phyloP scores from a whole-genome alignment of 2,888 invertebrate species.

The Acleris holmiana region DNA sequence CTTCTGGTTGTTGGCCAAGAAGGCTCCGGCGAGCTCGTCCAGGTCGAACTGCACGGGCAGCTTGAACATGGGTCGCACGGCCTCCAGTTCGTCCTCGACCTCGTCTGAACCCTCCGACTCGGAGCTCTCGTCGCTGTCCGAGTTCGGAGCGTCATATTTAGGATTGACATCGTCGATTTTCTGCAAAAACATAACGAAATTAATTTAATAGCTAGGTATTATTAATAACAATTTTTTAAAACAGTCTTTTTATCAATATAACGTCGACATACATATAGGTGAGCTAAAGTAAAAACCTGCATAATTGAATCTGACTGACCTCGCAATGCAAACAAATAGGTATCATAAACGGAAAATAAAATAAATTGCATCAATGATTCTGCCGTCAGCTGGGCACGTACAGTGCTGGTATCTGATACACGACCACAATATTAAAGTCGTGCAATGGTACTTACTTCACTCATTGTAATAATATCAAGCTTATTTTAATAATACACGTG shows the following conservation, averaged over 20 bases:
- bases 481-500: conserved; percentile 22
- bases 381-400: conserved; percentile 15
- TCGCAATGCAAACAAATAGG: too few relatives aligned
- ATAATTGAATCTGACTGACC: too few relatives aligned
- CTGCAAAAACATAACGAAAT: conserved; percentile 55
- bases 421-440: conserved; percentile 31
- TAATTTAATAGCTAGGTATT: conserved; percentile 1
- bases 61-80: conserved; percentile 86
- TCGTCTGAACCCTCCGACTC: conserved; percentile 85
- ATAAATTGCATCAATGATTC: conserved; percentile 21
- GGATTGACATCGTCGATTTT: conserved; percentile 71
- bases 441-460: conserved; percentile 26
- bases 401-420: conserved; percentile 29
- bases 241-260: too few relatives aligned
- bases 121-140: conserved; percentile 73
- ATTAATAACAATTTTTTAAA: not conserved
- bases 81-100: conserved; percentile 85
- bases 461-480: conserved; percentile 21
- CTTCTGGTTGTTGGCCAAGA: conserved; percentile 88
- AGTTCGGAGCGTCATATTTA: conserved; percentile 64
- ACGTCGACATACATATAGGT: too few relatives aligned
- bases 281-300: too few relatives aligned
- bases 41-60: conserved; percentile 92
- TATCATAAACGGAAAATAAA: not conserved
- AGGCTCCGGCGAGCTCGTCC: conserved; percentile 91